Evolutionary conservation across 2,113 vertebrate species (phyloP).

Genomic region (Canis aureus): DNA sequence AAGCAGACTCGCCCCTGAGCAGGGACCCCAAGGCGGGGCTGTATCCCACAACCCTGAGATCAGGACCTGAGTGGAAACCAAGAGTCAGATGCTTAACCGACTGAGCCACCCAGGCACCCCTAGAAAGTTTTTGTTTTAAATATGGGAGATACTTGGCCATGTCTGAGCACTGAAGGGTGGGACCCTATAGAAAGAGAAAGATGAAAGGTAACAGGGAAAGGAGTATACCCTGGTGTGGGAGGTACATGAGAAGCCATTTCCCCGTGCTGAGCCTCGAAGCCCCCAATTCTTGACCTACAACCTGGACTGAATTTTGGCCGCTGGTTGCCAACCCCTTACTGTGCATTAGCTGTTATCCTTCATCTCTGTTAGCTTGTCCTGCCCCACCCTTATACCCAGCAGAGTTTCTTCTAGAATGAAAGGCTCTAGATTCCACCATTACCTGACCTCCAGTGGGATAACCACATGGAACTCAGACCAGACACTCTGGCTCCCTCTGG

Average conservation of each 20-base stretch:
- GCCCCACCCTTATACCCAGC: neutral
- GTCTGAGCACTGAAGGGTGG: neutral
- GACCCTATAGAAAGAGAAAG: slow-evolving; percentile 20
- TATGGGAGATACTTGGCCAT: neutral
- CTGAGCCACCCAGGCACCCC: neutral
- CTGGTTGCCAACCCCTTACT: neutral
- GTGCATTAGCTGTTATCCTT: neutral
- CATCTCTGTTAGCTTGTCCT: neutral
- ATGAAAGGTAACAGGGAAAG: neutral
- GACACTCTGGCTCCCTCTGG: neutral
- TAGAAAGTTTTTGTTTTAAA: slow-evolving; percentile 27
- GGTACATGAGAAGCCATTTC: neutral
- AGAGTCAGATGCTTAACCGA: neutral
- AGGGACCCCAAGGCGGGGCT: neutral
- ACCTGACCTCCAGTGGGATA: neutral
- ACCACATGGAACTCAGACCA: neutral
- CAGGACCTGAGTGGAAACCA: neutral
- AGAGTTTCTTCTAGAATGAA: neutral
- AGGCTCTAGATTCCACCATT: slow-evolving; percentile 20
- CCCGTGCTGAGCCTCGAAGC: neutral
- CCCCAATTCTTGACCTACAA: slow-evolving; percentile 2
- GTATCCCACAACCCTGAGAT: neutral
- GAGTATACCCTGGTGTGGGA: neutral
- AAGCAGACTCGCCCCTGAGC: neutral
- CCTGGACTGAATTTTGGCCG: neutral